Percentiles rank a stretch among this genome's conserved stretches.
Evolutionary conservation across 2,797 vertebrate species (phyloP).

Genomic region (Gallinago solitaria): DNA sequence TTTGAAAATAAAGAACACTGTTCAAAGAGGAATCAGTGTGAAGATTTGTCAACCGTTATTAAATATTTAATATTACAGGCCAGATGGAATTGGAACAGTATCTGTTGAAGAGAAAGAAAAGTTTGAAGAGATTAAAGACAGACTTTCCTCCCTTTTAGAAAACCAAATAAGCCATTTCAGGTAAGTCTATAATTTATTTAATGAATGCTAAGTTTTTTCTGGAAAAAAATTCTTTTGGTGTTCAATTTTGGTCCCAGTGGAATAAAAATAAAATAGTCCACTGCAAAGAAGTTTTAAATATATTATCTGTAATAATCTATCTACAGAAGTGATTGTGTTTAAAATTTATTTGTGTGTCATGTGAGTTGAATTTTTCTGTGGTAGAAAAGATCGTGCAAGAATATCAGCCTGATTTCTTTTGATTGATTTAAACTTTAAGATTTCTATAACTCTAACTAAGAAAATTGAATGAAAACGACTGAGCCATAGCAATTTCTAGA

Average conservation of each 20-base stretch:
- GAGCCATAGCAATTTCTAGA: background rate
- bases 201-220: background rate
- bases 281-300: background rate
- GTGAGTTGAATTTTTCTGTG: background rate
- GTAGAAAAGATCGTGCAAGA: background rate
- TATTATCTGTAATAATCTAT: background rate
- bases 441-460: background rate
- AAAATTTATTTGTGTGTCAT: background rate
- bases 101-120: conserved; percentile 89
- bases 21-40: background rate
- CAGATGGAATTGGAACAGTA: conserved; percentile 94
- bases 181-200: conserved; percentile 72
- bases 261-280: background rate
- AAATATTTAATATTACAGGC: conserved; percentile 76
- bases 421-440: background rate
- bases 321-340: background rate
- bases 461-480: background rate
- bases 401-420: background rate
- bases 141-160: conserved; percentile 88
- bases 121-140: conserved; percentile 89
- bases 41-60: background rate
- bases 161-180: conserved; percentile 97
- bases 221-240: background rate
- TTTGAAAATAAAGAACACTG: background rate
- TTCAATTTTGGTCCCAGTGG: background rate